Percentiles rank a stretch among this genome's conserved stretches.
Conservation (phyloP, 2,888 invertebrate genomes). For the Nephrotoma flavescens region DNA sequence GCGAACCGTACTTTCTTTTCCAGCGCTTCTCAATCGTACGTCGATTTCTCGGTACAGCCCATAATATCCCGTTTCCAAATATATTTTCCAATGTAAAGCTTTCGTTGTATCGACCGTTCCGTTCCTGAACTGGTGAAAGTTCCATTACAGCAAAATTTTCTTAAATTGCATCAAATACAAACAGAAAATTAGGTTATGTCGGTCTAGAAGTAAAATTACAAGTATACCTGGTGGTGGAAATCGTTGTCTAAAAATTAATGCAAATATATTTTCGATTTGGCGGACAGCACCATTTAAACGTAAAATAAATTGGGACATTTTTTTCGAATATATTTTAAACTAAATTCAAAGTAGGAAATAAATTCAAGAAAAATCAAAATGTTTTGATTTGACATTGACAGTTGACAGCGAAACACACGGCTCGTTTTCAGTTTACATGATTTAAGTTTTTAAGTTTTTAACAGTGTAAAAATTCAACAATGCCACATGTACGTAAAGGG, state of each 20-base stretch:
- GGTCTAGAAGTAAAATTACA: neutral
- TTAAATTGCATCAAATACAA: slow-evolving; percentile 2
- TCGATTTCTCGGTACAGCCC: slow-evolving; percentile 69
- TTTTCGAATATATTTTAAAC: neutral
- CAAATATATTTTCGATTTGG: slow-evolving; percentile 25
- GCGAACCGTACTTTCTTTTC: slow-evolving; percentile 56
- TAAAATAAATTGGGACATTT: slow-evolving; percentile 9
- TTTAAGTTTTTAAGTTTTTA: too few species aligned
- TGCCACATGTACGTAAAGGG: too few species aligned
- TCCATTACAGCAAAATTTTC: slow-evolving; percentile 8
- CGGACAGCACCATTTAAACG: slow-evolving; percentile 29
- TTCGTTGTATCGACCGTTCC: slow-evolving; percentile 16
- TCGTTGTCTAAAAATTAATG: slow-evolving; percentile 26
- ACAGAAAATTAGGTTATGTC: neutral
- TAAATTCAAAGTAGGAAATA: too few species aligned
- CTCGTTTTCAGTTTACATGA: too few species aligned
- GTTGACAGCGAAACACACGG: too few species aligned
- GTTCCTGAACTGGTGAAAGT: neutral
- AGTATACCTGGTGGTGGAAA: slow-evolving; percentile 37
- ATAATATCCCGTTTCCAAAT: slow-evolving; percentile 57
- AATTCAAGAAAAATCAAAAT: too few species aligned
- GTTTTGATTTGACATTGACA: too few species aligned
- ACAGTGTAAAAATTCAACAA: too few species aligned
- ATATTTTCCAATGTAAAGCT: slow-evolving; percentile 44
- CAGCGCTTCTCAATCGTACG: slow-evolving; percentile 59